Base-by-base conservation (phyloP, 1,140 invertebrate genomes). In the Drosophila lacertosa region DNA sequence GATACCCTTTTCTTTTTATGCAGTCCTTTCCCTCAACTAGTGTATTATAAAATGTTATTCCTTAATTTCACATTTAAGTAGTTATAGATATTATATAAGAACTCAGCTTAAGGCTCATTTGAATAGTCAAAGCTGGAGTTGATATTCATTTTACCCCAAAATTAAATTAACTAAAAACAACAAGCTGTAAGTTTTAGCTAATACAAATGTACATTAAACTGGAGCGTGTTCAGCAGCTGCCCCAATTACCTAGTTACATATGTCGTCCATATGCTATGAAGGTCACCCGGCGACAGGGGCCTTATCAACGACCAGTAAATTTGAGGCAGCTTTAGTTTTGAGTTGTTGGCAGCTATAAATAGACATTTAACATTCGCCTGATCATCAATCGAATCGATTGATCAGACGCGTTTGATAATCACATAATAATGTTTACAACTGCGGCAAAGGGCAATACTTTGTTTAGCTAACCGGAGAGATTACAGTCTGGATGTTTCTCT, bases 271-370 rank as follows among this genome's bases (percentile, higher is more conserved):
- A 51, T 66, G 51, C 44, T 57, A 33, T 29, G 45, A 72, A 67
- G 69, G 69, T 67, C 69, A 67, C 29, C 62, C 54, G n/a, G n/a
- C n/a, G n/a, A n/a, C 13, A 39, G 40, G 20, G 10, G 55, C 26
- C 63, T 72, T 72, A 72, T 72, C 69, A 48, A 22, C 24, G 40
- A 15, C 65, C 65, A 60, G 60, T 64, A 64, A 64, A 69, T 69
- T 69, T 69, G 18, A 55, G 40, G 16, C n/a, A 33, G 47, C 39
- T 32, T 33, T 47, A 29, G 15, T n/a, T n/a, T n/a, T n/a, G n/a
- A n/a, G n/a, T n/a, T n/a, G n/a, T 47, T 20, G 33, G 2, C 22
- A 15, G 3, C 54, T 72, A 72, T 67, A 33, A 72, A 60, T 72
- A 72, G 64, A 37, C n/a, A 22, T 62, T 62, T 48, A n/a, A 44